phyloP scores from a whole-genome alignment of 2,888 invertebrate species.

The Sceliomorpha sp. region DNA sequence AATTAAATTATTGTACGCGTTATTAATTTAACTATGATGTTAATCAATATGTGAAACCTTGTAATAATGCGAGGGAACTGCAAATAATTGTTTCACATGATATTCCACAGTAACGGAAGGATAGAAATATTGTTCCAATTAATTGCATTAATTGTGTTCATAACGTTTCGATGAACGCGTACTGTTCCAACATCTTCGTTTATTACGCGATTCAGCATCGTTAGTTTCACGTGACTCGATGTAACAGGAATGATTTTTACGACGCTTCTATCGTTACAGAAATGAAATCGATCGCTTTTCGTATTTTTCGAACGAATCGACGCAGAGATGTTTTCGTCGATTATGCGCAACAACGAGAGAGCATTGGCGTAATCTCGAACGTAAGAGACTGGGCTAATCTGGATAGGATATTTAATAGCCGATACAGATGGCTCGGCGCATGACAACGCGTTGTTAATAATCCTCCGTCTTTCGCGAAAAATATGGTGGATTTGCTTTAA shows the following conservation, averaged over 20 bases:
- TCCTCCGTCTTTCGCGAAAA: constrained; percentile 34
- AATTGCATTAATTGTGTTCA: constrained; percentile 27
- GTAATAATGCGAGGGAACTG: constrained; percentile 8
- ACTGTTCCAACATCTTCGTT: background rate
- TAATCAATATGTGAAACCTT: constrained; percentile 24
- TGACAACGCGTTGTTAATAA: constrained; percentile 75
- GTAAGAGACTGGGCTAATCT: constrained; percentile 63
- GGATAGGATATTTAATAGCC: constrained; percentile 76
- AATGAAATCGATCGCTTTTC: too few species aligned
- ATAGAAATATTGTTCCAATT: constrained; percentile 18
- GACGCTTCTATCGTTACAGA: too few species aligned
- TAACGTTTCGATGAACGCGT: background rate
- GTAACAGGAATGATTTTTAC: too few species aligned
- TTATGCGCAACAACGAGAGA: constrained; percentile 36
- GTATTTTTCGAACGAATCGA: too few species aligned
- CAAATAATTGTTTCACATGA: constrained; percentile 12
- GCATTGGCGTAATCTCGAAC: constrained; percentile 33
- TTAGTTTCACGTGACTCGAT: constrained; percentile 16
- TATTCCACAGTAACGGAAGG: background rate
- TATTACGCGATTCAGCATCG: constrained; percentile 19
- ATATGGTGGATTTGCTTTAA: constrained; percentile 36
- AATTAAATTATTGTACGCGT: background rate
- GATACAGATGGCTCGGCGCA: constrained; percentile 78
- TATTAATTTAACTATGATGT: constrained; percentile 7
- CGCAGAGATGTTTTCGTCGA: constrained; percentile 26